Evolutionary conservation across 2,797 vertebrate species (phyloP).

Genomic region (Botia almorhae): DNA sequence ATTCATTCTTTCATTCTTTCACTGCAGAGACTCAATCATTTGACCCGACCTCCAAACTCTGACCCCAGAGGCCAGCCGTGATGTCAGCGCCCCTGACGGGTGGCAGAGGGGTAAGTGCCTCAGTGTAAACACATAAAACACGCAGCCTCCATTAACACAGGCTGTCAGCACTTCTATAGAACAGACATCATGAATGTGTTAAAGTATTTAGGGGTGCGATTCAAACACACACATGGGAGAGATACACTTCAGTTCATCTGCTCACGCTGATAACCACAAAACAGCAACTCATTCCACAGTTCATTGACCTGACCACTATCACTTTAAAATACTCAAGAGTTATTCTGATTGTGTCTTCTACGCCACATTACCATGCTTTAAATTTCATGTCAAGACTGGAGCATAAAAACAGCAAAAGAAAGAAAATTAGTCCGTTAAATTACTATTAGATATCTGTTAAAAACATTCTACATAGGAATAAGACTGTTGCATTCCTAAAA

Average conservation of each 20-base stretch:
- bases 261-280: not conserved
- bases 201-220: not conserved
- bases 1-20: slow-evolving; percentile 52
- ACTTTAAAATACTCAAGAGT: too few relatives aligned
- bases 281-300: not conserved
- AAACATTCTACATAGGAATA: too few relatives aligned
- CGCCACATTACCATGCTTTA: not conserved
- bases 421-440: not conserved
- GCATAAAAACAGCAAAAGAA: not conserved
- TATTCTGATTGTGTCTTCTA: not conserved
- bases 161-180: slow-evolving; percentile 33
- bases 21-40: slow-evolving; percentile 59
- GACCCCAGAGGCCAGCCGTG: slow-evolving; percentile 64
- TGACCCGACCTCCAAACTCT: slow-evolving; percentile 75
- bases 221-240: not conserved
- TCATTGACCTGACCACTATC: not conserved
- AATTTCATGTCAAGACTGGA: too few relatives aligned
- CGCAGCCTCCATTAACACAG: slow-evolving; percentile 29
- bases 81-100: slow-evolving; percentile 72
- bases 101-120: slow-evolving; percentile 58
- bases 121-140: slow-evolving; percentile 59
- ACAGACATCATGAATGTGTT: slow-evolving; percentile 16
- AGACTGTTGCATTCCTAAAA: too few relatives aligned
- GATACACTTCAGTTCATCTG: not conserved
- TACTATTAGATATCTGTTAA: too few relatives aligned